Evolutionary conservation across 2,797 vertebrate genomes (phyloP), one percentile per base, ranked within the genome.

Genomic region (Columba guinea): DNA sequence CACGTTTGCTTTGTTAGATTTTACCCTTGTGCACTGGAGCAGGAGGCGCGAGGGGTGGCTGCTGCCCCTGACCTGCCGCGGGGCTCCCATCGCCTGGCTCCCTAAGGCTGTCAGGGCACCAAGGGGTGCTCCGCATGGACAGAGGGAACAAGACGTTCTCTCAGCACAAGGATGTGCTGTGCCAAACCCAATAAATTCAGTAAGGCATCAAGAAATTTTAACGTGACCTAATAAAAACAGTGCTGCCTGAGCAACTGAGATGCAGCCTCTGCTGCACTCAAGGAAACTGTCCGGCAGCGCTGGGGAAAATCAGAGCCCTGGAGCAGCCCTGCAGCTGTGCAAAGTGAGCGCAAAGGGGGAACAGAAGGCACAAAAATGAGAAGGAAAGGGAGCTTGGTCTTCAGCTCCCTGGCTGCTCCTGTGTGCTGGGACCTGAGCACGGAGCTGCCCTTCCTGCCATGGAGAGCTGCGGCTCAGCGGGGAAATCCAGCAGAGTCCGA

Each of bases 391-490:
- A 35, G 11, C 2, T 77, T 52, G 56, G 26, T 6, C 17, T 9
- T 55, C 22, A 48, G 9, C 16, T 41, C 21, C 13, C 5, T 1
- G 3, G 6, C 28, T 65, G 49, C 35, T 58, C 2, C 65, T 78
- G 39, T 2, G 3, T 37, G 62, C 73, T 46, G 53, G 13, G 23
- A 35, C 28, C 26, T 11, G 8, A 23, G 34, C 0, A 0, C 11
- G 8, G 35, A 9, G 15, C 41, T 77, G 44, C 44, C 44, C 44
- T 46, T 46, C 44, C 44, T 20, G 44, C 44, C 44, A 1, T 4
- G 41, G 41, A 35, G 51, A 64, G 23, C 11, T 5, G 2, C 0
- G 0, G 17, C 58, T 73, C 58, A 39, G 15, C 0, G 1, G 35
- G 15, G 9, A 16, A 22, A 64, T 34, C n/a, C 49, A 23, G 46